Evolutionary conservation across 2,888 invertebrate species (phyloP).

Genomic region (Macaria liturata): DNA sequence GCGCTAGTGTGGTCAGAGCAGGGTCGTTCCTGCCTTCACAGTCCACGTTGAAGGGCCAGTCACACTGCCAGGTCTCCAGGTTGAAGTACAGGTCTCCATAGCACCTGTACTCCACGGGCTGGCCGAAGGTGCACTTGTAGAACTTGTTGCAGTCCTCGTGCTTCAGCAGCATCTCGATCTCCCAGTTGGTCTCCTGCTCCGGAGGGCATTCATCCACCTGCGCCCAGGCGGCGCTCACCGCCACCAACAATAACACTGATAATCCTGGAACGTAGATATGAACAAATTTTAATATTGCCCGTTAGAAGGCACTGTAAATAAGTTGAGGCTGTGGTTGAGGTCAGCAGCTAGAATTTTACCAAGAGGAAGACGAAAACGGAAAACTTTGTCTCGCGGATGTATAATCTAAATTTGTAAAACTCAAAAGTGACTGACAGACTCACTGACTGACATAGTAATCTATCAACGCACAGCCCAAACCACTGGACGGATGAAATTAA

Average conservation of each 20-base stretch:
- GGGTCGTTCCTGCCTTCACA: conserved; percentile 73
- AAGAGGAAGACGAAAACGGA: no score
- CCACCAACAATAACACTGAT: conserved; percentile 40
- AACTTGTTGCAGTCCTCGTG: conserved; percentile 84
- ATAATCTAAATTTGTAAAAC: no score
- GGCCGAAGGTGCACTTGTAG: conserved; percentile 86
- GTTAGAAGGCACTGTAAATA: no score
- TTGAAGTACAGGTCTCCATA: conserved; percentile 83
- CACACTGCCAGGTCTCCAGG: conserved; percentile 79
- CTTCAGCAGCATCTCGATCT: conserved; percentile 77
- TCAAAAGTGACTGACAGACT: no score
- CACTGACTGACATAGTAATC: no score
- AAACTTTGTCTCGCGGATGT: no score
- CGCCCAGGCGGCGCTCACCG: conserved; percentile 41
- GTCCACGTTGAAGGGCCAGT: conserved; percentile 84
- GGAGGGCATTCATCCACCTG: conserved; percentile 53
- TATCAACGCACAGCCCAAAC: no score
- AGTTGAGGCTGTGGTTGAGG: no score
- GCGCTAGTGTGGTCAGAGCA: conserved; percentile 25
- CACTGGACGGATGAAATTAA: no score
- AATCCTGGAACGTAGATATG: conserved; percentile 40
- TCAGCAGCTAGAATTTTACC: no score
- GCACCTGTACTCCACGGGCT: conserved; percentile 83
- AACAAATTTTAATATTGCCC: no score
- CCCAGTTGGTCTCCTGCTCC: conserved; percentile 58